Conservation (phyloP, 2,888 invertebrate genomes). For the Cheilosia impressa region DNA sequence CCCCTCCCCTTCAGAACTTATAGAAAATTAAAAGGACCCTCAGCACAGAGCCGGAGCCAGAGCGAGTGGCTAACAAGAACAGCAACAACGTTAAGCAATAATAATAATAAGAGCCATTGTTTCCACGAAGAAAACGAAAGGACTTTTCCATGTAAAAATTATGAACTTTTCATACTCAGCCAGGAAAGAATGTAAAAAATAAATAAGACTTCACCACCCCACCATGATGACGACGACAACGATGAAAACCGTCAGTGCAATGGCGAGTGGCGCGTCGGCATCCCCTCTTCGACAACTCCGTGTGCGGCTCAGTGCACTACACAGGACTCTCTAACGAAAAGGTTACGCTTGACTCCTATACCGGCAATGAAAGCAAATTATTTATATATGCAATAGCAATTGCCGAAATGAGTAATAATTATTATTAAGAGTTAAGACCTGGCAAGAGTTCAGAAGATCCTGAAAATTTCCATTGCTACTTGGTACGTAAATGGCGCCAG, state of each 20-base stretch:
- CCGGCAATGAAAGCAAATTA: conserved; percentile 49
- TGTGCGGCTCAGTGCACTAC: conserved; percentile 15
- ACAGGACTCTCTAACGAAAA: conserved; percentile 12
- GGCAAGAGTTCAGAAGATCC: conserved; percentile 47
- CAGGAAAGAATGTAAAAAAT: conserved; percentile 3
- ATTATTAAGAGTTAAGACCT: conserved; percentile 58
- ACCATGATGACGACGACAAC: conserved; percentile 8
- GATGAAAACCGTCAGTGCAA: background rate
- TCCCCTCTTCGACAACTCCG: conserved; percentile 36
- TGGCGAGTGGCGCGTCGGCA: conserved; percentile 17
- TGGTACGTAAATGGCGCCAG: conserved; percentile 9
- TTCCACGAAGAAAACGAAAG: conserved; percentile 1
- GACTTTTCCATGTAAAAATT: conserved; percentile 32
- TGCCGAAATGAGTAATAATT: conserved; percentile 64
- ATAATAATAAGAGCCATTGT: conserved; percentile 31
- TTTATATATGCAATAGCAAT: conserved; percentile 57
- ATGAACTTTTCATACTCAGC: conserved; percentile 40
- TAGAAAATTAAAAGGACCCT: conserved; percentile 55
- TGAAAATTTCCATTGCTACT: conserved; percentile 14
- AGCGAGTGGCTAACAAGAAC: conserved; percentile 10
- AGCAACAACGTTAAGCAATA: conserved; percentile 27
- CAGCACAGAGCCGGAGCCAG: background rate
- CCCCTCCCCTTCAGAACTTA: conserved; percentile 5
- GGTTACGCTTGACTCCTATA: conserved; percentile 3
- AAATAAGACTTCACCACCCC: conserved; percentile 8